A percentile compares a stretch with the other conserved stretches of the same genome.
phyloP scores from a whole-genome alignment of 1,140 invertebrate genomes.

The Scaptomyza hsui region DNA sequence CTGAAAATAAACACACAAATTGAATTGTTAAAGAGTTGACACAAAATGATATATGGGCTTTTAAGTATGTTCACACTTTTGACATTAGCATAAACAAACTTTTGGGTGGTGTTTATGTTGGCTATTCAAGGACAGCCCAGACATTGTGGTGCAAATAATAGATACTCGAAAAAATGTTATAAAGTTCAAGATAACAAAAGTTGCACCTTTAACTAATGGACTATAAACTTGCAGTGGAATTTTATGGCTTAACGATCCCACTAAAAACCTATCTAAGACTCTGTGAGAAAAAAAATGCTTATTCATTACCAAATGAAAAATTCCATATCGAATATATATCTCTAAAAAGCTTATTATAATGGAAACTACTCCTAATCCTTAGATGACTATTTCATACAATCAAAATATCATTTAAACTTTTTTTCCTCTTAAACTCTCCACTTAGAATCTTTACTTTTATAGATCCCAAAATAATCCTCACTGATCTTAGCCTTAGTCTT shows the following conservation, averaged over 20 bases:
- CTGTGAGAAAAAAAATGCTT: too few species aligned
- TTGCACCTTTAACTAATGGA: background rate
- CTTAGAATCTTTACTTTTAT: too few species aligned
- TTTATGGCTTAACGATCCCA: too few species aligned
- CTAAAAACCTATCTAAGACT: too few species aligned
- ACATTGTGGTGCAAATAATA: constrained; percentile 7
- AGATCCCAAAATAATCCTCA: background rate
- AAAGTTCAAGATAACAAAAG: background rate
- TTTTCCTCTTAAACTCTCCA: too few species aligned
- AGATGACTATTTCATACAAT: too few species aligned
- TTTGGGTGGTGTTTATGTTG: background rate
- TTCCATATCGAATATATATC: too few species aligned
- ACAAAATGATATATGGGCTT: constrained; percentile 50
- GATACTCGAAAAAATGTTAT: background rate
- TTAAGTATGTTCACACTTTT: constrained; percentile 34
- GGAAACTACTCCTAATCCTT: too few species aligned
- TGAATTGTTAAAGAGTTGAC: constrained; percentile 47
- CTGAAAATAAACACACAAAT: constrained; percentile 59
- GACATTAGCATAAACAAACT: constrained; percentile 21
- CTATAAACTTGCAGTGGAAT: background rate
- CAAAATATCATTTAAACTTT: too few species aligned
- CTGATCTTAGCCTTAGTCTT: background rate
- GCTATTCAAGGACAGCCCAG: constrained; percentile 3
- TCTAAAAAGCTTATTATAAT: too few species aligned
- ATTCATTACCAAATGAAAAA: too few species aligned